Evolutionary conservation across 2,113 vertebrate genomes (phyloP).

Genomic region (Corynorhinus townsendii): DNA sequence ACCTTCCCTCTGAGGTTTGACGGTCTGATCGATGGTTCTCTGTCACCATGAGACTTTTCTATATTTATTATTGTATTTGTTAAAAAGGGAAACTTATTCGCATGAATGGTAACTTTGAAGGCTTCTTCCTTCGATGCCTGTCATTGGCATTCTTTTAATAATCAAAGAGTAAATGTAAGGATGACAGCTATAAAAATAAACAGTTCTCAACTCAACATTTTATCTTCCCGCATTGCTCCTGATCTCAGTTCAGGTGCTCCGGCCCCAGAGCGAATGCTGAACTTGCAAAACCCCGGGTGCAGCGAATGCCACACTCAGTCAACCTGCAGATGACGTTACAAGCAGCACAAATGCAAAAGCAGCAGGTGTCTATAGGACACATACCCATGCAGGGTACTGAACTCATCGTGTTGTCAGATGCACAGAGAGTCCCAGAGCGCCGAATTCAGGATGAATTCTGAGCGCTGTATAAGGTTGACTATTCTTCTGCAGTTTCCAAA

Average conservation of each 20-base stretch:
- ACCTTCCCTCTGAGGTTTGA: too few species aligned
- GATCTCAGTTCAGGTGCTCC: not conserved
- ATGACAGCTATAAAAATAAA: not conserved
- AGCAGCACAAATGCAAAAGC: not conserved
- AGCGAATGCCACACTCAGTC: rapidly evolving
- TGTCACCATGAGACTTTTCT: not conserved
- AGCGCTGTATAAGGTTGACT: too few species aligned
- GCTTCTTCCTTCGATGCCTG: not conserved
- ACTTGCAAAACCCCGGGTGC: rapidly evolving
- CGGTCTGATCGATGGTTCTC: too few species aligned
- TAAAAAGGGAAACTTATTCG: not conserved
- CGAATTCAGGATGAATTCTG: not conserved
- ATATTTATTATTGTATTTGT: not conserved
- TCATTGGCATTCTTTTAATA: not conserved
- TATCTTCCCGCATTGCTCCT: not conserved
- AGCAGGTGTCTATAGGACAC: not conserved
- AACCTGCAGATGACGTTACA: not conserved
- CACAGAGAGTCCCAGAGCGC: not conserved
- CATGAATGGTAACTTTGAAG: not conserved
- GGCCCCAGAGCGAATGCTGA: not conserved
- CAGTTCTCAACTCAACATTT: not conserved
- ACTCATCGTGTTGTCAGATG: not conserved
- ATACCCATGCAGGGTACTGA: not conserved
- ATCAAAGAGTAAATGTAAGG: not conserved
- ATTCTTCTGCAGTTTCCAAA: not conserved